Base-by-base conservation (phyloP, 2,888 invertebrate genomes). In the Netelia inedita region DNA sequence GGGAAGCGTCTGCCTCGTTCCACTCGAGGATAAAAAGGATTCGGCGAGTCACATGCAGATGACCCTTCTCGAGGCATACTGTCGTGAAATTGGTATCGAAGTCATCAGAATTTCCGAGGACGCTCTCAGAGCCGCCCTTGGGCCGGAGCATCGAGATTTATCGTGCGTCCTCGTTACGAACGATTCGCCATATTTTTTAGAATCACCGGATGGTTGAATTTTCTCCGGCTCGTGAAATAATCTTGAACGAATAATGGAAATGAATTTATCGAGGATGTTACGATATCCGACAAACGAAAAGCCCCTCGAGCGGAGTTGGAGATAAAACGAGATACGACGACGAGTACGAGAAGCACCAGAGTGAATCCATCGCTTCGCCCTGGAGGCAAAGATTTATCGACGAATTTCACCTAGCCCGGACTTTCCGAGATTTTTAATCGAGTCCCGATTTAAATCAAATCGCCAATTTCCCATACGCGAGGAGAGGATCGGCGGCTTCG, bases 31-130 rank as follows among this genome's bases (percentile, higher is more conserved):
- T 28, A 95, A 95, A 53, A 96, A 96, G 3, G 97, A 97, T 92
- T 96, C 96, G 41, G 96, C 96, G 5, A 96, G 96, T 8, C 97
- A 97, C 91, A 96, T 97, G 95, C 97, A 97, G 90, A 96, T 96
- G 91, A 97, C 97, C 5, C 94, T 97, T 0, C 94, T 97, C 46
- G 96, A 97, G 90, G 97, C 97, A 0, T 97, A 96, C 92, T 97
- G 97, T 93, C 96, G 95, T 55, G 97, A 97, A 93, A 97, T 97
- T 86, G 96, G 96, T 88, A 97, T 97, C 90, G 96, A 96, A 89
- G 96, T 96, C 74, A 95, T 97, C 87, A 96, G 96, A 94, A 96
- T 96, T 92, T 94, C 91, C 46, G 88, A 87, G 43, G 86, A 89
- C 19, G 87, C 85, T 23, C 88, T 92, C 43, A 83, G 88, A 19